These are phyloP conservation scores for Cyclargus thomasi DNA, from an alignment of 1,140 invertebrate species.

Conservation along the genomic window DNA sequence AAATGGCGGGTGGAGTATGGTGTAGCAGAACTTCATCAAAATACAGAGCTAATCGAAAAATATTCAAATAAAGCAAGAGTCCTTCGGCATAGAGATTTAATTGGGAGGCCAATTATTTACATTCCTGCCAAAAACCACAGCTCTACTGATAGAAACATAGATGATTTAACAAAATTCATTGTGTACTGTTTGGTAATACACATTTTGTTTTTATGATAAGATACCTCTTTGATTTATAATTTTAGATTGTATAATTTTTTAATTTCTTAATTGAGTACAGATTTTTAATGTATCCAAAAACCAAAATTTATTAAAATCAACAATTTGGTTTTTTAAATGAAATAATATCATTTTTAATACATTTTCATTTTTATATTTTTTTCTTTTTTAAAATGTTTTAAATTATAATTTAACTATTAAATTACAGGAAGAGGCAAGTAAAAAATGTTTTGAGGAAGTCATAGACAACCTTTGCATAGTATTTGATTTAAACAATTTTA, in stretches of 20 bases:
- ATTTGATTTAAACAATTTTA: conserved; percentile 84
- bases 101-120: conserved; percentile 83
- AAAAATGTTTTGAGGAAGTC: conserved; percentile 85
- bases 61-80: conserved; percentile 81
- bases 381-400: conserved; percentile 12
- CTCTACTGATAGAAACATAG: conserved; percentile 81
- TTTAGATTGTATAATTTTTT: too few species aligned
- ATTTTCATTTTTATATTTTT: background rate
- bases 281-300: too few species aligned
- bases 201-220: too few species aligned
- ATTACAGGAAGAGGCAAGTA: conserved; percentile 82
- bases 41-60: conserved; percentile 76
- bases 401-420: conserved; percentile 21
- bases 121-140: conserved; percentile 86
- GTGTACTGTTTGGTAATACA: conserved; percentile 80
- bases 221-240: too few species aligned
- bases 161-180: conserved; percentile 85
- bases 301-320: too few species aligned
- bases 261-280: too few species aligned
- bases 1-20: conserved; percentile 82
- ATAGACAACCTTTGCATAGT: conserved; percentile 86
- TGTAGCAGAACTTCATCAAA: conserved; percentile 70
- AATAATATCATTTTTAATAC: background rate
- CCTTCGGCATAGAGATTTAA: conserved; percentile 80
- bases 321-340: background rate